Evolutionary conservation across 2,888 invertebrate genomes (phyloP).

Genomic region (Volucella zonaria): DNA sequence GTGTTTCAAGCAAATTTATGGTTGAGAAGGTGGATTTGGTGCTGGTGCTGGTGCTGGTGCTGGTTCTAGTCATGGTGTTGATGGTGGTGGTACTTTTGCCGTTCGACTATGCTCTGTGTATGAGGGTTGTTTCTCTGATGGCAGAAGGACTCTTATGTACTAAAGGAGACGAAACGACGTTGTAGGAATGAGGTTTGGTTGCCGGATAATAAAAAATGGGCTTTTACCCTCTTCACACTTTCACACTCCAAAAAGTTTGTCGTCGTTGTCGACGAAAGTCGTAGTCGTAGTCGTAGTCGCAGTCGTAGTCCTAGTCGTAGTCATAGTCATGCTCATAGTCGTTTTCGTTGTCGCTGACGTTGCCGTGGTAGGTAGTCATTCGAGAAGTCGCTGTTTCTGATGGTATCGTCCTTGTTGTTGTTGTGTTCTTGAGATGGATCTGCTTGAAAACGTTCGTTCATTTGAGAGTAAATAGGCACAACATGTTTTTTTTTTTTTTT

Average conservation of each 20-base stretch:
- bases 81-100: too few relatives aligned
- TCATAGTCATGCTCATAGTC: background rate
- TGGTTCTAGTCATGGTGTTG: too few relatives aligned
- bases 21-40: constrained; percentile 30
- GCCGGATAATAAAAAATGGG: constrained; percentile 62
- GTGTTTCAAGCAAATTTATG: constrained; percentile 62
- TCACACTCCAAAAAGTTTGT: constrained; percentile 69
- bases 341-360: too few relatives aligned
- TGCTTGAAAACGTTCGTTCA: constrained; percentile 63
- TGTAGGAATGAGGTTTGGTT: constrained; percentile 1
- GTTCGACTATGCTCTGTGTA: background rate
- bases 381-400: constrained; percentile 54
- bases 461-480: constrained; percentile 70
- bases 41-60: background rate
- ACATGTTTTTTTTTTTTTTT: constrained; percentile 52
- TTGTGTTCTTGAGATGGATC: constrained; percentile 52
- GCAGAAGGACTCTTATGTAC: constrained; percentile 36
- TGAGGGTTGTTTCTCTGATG: constrained; percentile 19
- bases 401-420: constrained; percentile 60
- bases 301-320: constrained; percentile 6
- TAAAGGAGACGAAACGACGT: background rate
- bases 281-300: constrained; percentile 18
- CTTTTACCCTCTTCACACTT: constrained; percentile 71
- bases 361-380: background rate
- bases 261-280: constrained; percentile 35